Base-by-base conservation (phyloP, 37 sponge, comb jelly and placozoan genomes). In the Oscarella lobularis region DNA sequence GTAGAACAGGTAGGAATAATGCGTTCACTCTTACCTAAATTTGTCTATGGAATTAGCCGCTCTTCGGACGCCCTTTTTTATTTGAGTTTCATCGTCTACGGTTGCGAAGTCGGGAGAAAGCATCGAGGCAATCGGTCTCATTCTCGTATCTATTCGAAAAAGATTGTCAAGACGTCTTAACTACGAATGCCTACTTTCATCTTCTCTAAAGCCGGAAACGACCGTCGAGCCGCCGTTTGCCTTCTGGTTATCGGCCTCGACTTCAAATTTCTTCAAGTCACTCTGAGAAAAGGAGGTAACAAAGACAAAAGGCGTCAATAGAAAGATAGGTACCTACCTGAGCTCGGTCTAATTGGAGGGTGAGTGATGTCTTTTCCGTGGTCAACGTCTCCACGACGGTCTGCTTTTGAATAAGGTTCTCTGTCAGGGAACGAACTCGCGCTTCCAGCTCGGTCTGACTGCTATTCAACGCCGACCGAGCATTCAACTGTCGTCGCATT, bases 331-430 rank as follows among this genome's bases (percentile, higher is more conserved):
- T 20, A 48, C 71, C 33, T 29, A 68, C 71, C 31, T 68, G 6
- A 5, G 71, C 31, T 77, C 75, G 81, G 67, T 89, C 85, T 76
- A 94, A 77, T 75, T 87, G 90, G 2, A 89, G 39, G 0, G 81
- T 67, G 31, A 89, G 78, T 2, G 88, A 79, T 72, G 76, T 77
- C 67, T 67, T 82, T 76, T 94, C 95, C 33, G 87, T 37, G 67
- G 40, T 87, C 36, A 94, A 75, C 20, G 85, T 68, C 78, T 94
- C 95, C 72, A 89, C 78, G n/a, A 81, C 67, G 1, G 90, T 87
- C 79, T 94, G 95, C 76, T 89, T 89, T 38, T 76, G 38, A 3
- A 94, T 84, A 66, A 94, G 73, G 39, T 83, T 89, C 77, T 94
- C 88, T 33, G 92, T 91, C 54, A 91, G 81, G 37, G 83, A 81